These are phyloP conservation scores for Onthophagus sagittarius DNA, from an alignment of 2,888 invertebrate species.

Conservation along the genomic window DNA sequence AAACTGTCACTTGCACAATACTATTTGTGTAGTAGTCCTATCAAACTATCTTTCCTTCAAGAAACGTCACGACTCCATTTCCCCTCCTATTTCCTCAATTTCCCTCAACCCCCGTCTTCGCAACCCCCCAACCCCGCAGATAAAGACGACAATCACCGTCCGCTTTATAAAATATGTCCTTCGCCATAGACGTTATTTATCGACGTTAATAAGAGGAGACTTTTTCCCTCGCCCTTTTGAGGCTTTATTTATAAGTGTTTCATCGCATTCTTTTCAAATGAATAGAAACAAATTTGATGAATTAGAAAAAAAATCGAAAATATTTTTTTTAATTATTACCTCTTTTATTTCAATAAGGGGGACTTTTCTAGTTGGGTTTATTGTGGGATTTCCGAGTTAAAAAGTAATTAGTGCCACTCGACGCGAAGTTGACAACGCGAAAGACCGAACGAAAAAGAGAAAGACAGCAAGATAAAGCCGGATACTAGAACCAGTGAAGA, in stretches of 20 bases:
- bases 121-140: not conserved
- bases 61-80: not conserved
- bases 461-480: not conserved
- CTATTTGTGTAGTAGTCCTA: not conserved
- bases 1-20: not conserved
- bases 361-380: not conserved
- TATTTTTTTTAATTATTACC: not conserved
- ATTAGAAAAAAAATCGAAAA: not conserved
- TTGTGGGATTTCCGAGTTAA: not conserved
- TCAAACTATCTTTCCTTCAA: not conserved
- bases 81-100: not conserved
- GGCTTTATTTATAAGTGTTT: too few relatives aligned
- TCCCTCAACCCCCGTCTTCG: not conserved
- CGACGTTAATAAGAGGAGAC: not conserved
- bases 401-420: slow-evolving; percentile 5
- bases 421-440: not conserved
- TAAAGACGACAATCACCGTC: not conserved
- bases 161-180: not conserved
- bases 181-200: not conserved
- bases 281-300: too few relatives aligned
- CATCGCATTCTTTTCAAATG: too few relatives aligned
- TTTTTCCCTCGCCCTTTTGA: too few relatives aligned
- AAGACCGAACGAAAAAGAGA: not conserved
- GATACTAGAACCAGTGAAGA: not conserved
- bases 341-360: not conserved